Base-by-base conservation (phyloP, 1,140 invertebrate species). In the Megalopta genalis region DNA sequence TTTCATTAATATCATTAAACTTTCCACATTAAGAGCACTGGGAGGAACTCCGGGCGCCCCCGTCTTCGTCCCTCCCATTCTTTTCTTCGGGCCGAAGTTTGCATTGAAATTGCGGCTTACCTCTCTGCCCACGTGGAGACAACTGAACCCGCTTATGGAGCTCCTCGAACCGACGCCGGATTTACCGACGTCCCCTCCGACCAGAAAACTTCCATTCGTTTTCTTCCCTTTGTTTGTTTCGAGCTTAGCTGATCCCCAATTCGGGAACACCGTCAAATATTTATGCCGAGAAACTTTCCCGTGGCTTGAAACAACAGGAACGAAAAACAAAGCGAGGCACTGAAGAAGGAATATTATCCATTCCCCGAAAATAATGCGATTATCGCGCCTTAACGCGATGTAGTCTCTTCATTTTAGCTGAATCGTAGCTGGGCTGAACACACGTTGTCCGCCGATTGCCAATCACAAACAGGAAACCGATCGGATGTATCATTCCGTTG, bases 1-100 rank as follows among this genome's bases (percentile, higher is more conserved):
- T 87, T 87, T 87, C 85, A 82, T 84, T 86, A 87, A 87, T 87
- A 87, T 87, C 84, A 74, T 87, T 87, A 86, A 87, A 87, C 81
- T 87, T 84, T 84, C 68, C 68, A 71, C 72, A 81, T 87, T 86
- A 80, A 77, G 73, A 82, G 71, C 75, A 2, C 60, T 52, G 42
- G 57, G 7, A 32, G 32, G 32, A 21, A 37, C 32, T 39, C 52
- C n/a, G 27, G 63, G 1, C 52, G 16, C 10, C 73, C 62, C n/a
- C 59, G 27, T 27, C 39, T 49, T 66, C 54, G 54, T 18, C 3
- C 67, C 21, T 42, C 67, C n/a, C 60, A 63, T 81, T 81, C 73
- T 84, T 65, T 78, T 63, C 42, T 66, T 66, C 46, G 23, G 18
- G 12, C 42, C 23, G n/a, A 59, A 86, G 77, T 83, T 86, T 83